Percentiles rank a stretch among this genome's conserved stretches.
Conservation (phyloP, 1,140 invertebrate species). For the Epicauta chinensis region DNA sequence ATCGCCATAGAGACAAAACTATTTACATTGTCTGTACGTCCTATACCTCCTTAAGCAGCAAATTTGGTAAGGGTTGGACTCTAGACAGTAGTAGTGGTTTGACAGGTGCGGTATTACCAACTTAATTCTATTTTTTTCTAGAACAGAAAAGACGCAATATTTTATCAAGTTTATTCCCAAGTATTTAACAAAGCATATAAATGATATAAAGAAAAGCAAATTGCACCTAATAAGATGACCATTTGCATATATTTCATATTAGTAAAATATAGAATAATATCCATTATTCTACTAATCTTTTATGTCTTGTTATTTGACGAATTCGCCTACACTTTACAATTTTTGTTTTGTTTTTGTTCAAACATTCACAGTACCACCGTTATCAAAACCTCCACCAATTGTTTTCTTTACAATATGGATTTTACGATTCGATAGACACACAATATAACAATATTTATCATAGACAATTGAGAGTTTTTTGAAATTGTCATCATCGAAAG, state of each 20-base stretch:
- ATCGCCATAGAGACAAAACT: too few species aligned
- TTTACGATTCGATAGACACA: slow-evolving; percentile 80
- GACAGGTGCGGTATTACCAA: too few species aligned
- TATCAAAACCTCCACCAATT: slow-evolving; percentile 1
- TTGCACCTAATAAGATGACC: slow-evolving; percentile 28
- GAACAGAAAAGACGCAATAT: too few species aligned
- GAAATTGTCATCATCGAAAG: slow-evolving; percentile 62
- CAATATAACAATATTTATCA: slow-evolving; percentile 73
- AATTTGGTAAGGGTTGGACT: too few species aligned
- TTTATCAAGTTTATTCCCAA: slow-evolving; percentile 8
- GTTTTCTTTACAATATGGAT: slow-evolving; percentile 70
- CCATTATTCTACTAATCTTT: slow-evolving; percentile 23
- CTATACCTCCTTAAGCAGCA: too few species aligned
- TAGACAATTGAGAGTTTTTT: slow-evolving; percentile 76
- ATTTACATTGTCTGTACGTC: too few species aligned
- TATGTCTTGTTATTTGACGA: neutral
- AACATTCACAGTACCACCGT: slow-evolving; percentile 1
- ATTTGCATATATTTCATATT: slow-evolving; percentile 34
- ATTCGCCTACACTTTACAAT: too few species aligned
- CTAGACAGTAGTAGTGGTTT: too few species aligned
- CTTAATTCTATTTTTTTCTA: too few species aligned
- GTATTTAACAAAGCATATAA: slow-evolving; percentile 23
- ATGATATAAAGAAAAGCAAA: slow-evolving; percentile 30
- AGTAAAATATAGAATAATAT: slow-evolving; percentile 31
- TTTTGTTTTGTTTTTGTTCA: too few species aligned